Evolutionary conservation across 2,888 invertebrate species (phyloP), one percentile per base, ranked within the genome.

Genomic region (Stenchaetothrips biformis): DNA sequence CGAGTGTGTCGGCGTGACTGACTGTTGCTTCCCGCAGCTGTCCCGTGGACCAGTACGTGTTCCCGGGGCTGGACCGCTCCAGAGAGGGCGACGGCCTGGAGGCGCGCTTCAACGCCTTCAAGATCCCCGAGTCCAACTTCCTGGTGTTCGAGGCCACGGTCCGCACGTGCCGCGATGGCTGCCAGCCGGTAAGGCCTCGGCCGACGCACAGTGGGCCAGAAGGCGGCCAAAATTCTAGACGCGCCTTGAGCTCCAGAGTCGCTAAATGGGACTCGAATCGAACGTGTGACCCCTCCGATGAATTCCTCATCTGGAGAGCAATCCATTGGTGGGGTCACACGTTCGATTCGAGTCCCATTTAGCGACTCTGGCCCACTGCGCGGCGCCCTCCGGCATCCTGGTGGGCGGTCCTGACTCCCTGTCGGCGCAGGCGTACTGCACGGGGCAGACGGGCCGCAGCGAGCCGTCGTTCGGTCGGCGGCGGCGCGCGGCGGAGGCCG

Each of bases 71-170:
- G 83, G 96, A 96, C 85, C 92, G 94, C 85, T 91, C 95, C 0
- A 90, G 96, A 47, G 95, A 91, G 84, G 94, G 95, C 0, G 95
- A 96, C 85, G 95, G 94, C 6, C 87, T 97, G 80, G 96, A 96
- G 88, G 96, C 96, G 0, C 90, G 95, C 84, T 97, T 97, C 86
- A 96, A 96, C 86, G 96, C 96, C 0, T 97, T 96, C 86, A 97
- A 96, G 88, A 96, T 97, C 83, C 96, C 96, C 0, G 96, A 96
- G 88, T 96, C 96, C 0, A 96, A 96, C 87, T 96, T 96, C 89
- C 88, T 97, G 83, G 95, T 96, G 0, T 97, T 97, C 85, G 96
- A 97, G 87, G 96, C 96, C 0, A 96, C 95, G 0, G 96, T 97
- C 0, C 89, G 94, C 81, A 95, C 95, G 0, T 97, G 96, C 84